Evolutionary conservation across 2,797 vertebrate species (phyloP).

Genomic region (Neostethus bicornis): DNA sequence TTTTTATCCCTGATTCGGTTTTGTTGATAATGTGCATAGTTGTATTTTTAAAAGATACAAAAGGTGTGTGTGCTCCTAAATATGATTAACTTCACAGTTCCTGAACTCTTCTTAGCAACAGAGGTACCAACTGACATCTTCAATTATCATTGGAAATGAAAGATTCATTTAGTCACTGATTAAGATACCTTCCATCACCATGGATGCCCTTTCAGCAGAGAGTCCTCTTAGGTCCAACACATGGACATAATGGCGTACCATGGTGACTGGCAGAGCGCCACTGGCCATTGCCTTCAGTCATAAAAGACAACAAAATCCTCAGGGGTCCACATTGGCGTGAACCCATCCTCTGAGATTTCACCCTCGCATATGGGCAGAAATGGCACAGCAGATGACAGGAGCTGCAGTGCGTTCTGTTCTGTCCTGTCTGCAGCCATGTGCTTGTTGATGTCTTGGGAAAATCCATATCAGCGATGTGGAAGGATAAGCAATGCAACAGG

Average conservation of each 20-base stretch:
- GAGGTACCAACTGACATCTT: conserved; percentile 31
- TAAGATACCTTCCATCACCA: conserved; percentile 57
- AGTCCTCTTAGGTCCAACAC: conserved; percentile 55
- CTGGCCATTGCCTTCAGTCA: conserved; percentile 58
- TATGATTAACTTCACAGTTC: conserved; percentile 4
- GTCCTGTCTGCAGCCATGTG: conserved; percentile 43
- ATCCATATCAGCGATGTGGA: conserved; percentile 69
- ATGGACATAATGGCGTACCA: conserved; percentile 59
- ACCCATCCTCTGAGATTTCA: conserved; percentile 44
- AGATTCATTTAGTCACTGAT: conserved; percentile 62
- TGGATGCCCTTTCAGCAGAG: conserved; percentile 59
- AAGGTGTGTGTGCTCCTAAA: background rate
- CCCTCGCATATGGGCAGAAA: conserved; percentile 56
- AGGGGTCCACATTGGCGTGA: conserved; percentile 44
- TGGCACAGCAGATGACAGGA: conserved; percentile 55
- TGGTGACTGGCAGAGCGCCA: conserved; percentile 33
- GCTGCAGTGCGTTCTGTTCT: conserved; percentile 47
- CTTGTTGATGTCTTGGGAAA: conserved; percentile 66
- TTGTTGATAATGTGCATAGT: too few relatives aligned
- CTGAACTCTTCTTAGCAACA: conserved; percentile 35
- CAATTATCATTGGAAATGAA: too few relatives aligned
- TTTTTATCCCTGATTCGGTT: too few relatives aligned
- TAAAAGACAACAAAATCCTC: conserved; percentile 56
- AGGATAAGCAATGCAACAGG: conserved; percentile 56
- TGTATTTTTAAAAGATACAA: background rate